phyloP scores from a whole-genome alignment of 1,140 invertebrate species.

The Steinernema feltiae region DNA sequence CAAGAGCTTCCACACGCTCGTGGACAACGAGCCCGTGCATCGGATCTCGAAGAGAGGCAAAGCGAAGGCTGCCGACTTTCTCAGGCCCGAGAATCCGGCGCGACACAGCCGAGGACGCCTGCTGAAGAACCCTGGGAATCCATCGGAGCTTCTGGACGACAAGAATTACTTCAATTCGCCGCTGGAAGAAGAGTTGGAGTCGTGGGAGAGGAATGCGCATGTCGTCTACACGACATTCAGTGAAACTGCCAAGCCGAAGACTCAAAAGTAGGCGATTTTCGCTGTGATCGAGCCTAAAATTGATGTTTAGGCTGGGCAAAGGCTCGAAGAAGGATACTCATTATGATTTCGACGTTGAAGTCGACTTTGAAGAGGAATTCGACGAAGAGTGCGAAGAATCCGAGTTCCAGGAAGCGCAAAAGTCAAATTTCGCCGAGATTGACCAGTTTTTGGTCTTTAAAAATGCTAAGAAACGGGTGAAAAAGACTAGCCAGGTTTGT shows the following conservation, averaged over 20 bases:
- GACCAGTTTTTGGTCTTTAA: not conserved
- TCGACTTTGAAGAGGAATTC: not conserved
- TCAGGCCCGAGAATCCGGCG: not conserved
- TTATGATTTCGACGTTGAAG: not conserved
- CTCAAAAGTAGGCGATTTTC: not conserved
- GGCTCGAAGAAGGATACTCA: not conserved
- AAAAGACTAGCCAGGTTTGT: no score
- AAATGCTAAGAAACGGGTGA: not conserved
- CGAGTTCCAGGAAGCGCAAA: not conserved
- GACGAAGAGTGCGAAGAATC: not conserved
- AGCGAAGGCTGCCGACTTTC: not conserved
- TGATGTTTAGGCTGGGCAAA: not conserved
- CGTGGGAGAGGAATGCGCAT: not conserved
- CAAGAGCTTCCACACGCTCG: not conserved
- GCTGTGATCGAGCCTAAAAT: not conserved
- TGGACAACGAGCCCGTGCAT: not conserved
- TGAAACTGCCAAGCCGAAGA: not conserved
- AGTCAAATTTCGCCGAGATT: no score
- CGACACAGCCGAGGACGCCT: not conserved
- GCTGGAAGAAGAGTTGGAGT: not conserved
- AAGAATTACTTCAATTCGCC: not conserved
- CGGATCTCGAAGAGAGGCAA: not conserved
- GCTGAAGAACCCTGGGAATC: not conserved
- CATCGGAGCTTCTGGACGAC: not conserved
- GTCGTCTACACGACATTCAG: not conserved